Base-by-base conservation (phyloP, 2,888 invertebrate genomes). In the Agriopis aurantiaria region DNA sequence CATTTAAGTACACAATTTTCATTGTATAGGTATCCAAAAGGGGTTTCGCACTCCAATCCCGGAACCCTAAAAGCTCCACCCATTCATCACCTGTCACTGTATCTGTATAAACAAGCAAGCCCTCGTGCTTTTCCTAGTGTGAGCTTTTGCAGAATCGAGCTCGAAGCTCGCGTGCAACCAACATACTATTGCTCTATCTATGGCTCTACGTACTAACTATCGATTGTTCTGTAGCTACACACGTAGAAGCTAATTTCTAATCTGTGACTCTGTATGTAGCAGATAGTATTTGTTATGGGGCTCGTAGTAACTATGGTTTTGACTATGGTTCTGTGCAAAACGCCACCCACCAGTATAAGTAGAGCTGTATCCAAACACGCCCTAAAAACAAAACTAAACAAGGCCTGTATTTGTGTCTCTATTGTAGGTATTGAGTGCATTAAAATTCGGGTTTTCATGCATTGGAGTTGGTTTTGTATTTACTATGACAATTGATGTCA, bases 271-370 rank as follows among this genome's bases (percentile, higher is more conserved):
- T 56, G 56, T 40, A 43, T 7, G 56, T 56, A 55, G 5, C 40
- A 41, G n/a, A n/a, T 41, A 9, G 41, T 8, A 7, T 45, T 8
- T 58, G 17, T 46, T 46, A 46, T 46, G 46, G 45, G 23, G 58
- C 12, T 46, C 45, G 17, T 8, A 17, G 58, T 45, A 46, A 58
- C 23, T 62, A 23, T 62, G 23, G 23, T 17, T 3, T 23, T 43
- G 12, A 2, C 53, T 53, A 9, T 40, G 60, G 45, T 62, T 87
- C 90, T 89, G 87, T 93, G 93, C 93, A 93, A 91, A 93, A 92
- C 92, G 91, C 88, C 88, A 86, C 84, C 86, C 80, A 87, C 92
- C 91, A 91, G 81, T 78, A 80, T 75, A 81, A 80, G 78, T 77
- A 85, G 92, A 88, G 84, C 89, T 84, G 84, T 87, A 84, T 43